Evolutionary conservation across 2,113 vertebrate genomes (phyloP).

Genomic region (Dicaeum eximium): DNA sequence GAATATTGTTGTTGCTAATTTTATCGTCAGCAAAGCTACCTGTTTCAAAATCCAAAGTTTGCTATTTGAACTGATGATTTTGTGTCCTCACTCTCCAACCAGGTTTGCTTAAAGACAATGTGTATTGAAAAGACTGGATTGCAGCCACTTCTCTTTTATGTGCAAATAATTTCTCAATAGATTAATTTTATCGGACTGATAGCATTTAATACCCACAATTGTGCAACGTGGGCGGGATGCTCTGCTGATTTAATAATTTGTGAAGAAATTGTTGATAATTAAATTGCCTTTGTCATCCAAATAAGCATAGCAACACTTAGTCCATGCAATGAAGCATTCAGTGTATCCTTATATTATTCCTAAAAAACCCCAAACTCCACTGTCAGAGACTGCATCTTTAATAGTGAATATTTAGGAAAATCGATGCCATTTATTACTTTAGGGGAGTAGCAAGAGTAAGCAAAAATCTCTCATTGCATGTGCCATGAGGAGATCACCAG

Average conservation of each 20-base stretch:
- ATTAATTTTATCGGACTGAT: neutral
- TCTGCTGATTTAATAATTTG: neutral
- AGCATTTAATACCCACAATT: neutral
- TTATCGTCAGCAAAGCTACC: neutral
- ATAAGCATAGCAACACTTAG: neutral
- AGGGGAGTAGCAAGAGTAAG: neutral
- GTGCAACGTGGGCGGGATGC: neutral
- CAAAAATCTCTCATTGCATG: rapidly evolving
- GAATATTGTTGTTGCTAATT: neutral
- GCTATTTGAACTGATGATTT: neutral
- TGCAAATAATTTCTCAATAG: neutral
- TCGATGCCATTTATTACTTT: neutral
- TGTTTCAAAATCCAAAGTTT: neutral
- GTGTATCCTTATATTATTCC: neutral
- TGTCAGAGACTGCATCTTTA: neutral
- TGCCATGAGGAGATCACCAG: neutral
- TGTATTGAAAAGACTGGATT: neutral
- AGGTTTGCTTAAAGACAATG: neutral
- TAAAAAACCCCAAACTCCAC: rapidly evolving
- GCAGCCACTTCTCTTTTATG: neutral
- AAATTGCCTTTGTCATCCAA: neutral
- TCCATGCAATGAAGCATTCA: neutral
- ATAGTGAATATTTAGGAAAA: neutral
- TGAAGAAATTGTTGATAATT: neutral
- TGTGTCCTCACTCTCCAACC: neutral